Base-by-base conservation (phyloP, 1,140 invertebrate species). In the Chlorops oryzae region DNA sequence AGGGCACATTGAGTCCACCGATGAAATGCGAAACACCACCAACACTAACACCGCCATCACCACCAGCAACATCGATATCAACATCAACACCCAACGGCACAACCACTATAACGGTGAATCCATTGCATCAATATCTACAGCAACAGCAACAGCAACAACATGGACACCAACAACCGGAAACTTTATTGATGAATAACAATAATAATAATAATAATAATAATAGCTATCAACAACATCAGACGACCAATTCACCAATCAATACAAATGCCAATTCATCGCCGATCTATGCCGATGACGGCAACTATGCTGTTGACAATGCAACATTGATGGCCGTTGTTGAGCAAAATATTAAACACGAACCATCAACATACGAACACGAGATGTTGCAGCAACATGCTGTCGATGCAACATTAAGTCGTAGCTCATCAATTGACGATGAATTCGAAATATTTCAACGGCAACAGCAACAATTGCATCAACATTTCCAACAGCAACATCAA, bases 381-480 rank as follows among this genome's bases (percentile, higher is more conserved):
- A n/a, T 44, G 20, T 25, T 34, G 7, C 51, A 51, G 2, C 43
- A 47, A 23, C 35, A 52, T 7, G n/a, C n/a, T 38, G 20, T 23
- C 18, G 13, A 13, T 45, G 20, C 5, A 2, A 22, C 27, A 18
- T 38, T 47, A n/a, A 54, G 52, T 25, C 32, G 43, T 17, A 38
- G 41, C n/a, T 28, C 49, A 7, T 50, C 53, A 24, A 28, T 50
- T 18, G 43, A 46, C 35, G 40, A 41, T 1, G 49, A 51, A 20
- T 50, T 41, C 21, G 54, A 48, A 34, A 63, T 63, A 4, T 59
- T 59, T 7, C 54, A 58, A 13, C 44, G 51, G 53, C 38, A 52
- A 51, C 28, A 63, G 56, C 50, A 61, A 62, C 43, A 62, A 58
- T 44, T 69, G 60, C 35, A 70, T 57, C 51, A 71, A 64, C 55